A percentile compares a stretch with the other conserved stretches of the same genome.
phyloP scores from a whole-genome alignment of 1,140 invertebrate genomes.

The Pemphigus obesinymphae region DNA sequence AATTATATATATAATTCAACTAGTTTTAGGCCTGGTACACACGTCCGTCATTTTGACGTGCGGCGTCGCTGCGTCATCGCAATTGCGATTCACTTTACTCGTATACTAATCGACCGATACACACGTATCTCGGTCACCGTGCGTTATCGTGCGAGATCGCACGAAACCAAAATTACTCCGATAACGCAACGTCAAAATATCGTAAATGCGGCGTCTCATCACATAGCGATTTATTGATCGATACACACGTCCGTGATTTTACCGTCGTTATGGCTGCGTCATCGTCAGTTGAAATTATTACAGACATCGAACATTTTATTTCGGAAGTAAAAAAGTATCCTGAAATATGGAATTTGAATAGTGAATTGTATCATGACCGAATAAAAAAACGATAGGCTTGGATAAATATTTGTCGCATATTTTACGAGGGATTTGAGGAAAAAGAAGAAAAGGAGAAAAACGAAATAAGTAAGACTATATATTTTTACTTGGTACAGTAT shows the following conservation, averaged over 20 bases:
- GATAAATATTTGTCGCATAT: conserved; percentile 7
- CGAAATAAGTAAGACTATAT: conserved; percentile 23
- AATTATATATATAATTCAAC: too few relatives aligned
- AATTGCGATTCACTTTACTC: too few relatives aligned
- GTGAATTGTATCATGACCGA: conserved; percentile 52
- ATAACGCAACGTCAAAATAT: background rate
- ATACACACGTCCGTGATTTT: background rate
- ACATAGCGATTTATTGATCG: background rate
- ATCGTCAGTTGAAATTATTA: background rate
- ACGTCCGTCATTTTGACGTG: too few relatives aligned
- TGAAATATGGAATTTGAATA: conserved; percentile 43
- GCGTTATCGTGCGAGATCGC: background rate
- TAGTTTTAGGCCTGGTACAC: too few relatives aligned
- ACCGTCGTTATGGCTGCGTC: background rate
- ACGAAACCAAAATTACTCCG: background rate
- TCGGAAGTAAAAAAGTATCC: background rate
- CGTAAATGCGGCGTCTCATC: too few relatives aligned
- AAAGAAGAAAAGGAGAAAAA: conserved; percentile 14
- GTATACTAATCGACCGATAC: too few relatives aligned
- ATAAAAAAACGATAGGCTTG: conserved; percentile 48
- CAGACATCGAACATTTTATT: background rate
- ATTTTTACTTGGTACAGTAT: conserved; percentile 26
- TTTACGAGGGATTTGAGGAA: too few relatives aligned
- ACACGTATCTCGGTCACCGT: background rate
- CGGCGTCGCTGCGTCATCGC: too few relatives aligned